phyloP scores from a whole-genome alignment of 2,797 vertebrate genomes.

The Oreonectes daqikongensis region DNA sequence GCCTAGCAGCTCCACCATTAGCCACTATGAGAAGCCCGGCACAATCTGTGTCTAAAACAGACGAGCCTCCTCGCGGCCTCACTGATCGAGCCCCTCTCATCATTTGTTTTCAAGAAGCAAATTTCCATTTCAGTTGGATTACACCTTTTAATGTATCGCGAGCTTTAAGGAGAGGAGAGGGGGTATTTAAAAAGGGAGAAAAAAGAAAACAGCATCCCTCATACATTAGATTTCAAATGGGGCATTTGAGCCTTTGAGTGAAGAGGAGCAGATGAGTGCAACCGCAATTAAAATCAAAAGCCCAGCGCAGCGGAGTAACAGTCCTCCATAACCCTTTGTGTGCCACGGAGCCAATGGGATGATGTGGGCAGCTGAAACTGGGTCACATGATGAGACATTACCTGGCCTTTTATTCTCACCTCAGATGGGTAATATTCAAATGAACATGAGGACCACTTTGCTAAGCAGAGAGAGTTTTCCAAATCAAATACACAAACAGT shows the following conservation, averaged over 20 bases:
- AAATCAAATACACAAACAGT: constrained; percentile 27
- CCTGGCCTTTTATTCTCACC: constrained; percentile 41
- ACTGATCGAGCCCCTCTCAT: constrained; percentile 71
- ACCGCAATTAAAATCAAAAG: constrained; percentile 81
- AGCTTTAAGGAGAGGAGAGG: constrained; percentile 68
- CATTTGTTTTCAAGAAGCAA: constrained; percentile 82
- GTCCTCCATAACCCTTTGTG: constrained; percentile 68
- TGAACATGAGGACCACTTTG: constrained; percentile 27
- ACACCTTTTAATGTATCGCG: constrained; percentile 80
- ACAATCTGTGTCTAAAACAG: constrained; percentile 78
- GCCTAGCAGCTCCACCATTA: constrained; percentile 75
- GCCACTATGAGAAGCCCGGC: constrained; percentile 73
- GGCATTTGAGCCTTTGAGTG: constrained; percentile 73
- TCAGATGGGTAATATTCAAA: constrained; percentile 37
- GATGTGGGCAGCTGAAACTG: constrained; percentile 53
- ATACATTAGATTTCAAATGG: constrained; percentile 75
- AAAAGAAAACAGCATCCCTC: constrained; percentile 70
- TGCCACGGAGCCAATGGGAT: constrained; percentile 55
- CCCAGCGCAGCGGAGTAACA: constrained; percentile 68
- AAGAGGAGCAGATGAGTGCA: constrained; percentile 71
- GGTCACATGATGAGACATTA: constrained; percentile 52
- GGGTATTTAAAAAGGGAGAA: constrained; percentile 38
- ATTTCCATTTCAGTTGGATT: constrained; percentile 87
- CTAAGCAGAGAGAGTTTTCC: constrained; percentile 37
- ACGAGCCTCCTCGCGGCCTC: constrained; percentile 64